A percentile compares a stretch with the other conserved stretches of the same genome.
phyloP scores from a whole-genome alignment of 2,113 vertebrate genomes.

The Mola mola region DNA sequence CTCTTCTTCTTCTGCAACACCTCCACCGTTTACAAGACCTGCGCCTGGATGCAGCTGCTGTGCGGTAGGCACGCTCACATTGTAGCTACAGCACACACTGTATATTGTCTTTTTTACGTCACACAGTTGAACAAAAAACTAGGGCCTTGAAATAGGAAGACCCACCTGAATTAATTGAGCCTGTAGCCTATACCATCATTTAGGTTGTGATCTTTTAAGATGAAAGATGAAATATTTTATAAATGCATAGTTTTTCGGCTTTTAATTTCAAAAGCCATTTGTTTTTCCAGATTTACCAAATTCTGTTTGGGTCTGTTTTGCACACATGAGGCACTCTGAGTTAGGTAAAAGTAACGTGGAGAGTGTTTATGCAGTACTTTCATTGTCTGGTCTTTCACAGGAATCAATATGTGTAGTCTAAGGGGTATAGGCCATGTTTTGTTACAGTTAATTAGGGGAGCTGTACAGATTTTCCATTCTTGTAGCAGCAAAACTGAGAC shows the following conservation, averaged over 20 bases:
- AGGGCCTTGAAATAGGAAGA: no score
- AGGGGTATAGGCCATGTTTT: not conserved
- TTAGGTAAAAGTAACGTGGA: conserved; percentile 1
- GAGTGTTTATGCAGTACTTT: not conserved
- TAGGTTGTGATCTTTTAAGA: no score
- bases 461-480: conserved; percentile 9
- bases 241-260: no score
- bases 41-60: conserved; percentile 98
- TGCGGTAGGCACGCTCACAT: conserved; percentile 84
- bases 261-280: not conserved
- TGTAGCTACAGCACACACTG: no score
- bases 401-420: conserved; percentile 4
- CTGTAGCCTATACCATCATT: no score
- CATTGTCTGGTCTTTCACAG: conserved; percentile 2
- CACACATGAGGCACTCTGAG: no score
- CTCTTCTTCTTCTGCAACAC: conserved; percentile 99
- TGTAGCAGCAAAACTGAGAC: conserved; percentile 21
- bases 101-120: not conserved
- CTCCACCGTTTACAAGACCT: conserved; percentile 98
- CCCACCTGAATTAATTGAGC: no score
- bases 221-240: no score
- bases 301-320: not conserved
- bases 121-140: not conserved
- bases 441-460: conserved; percentile 23
- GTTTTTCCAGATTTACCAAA: no score